Conservation (phyloP, 2,888 invertebrate species). For the Zygaena filipendulae region DNA sequence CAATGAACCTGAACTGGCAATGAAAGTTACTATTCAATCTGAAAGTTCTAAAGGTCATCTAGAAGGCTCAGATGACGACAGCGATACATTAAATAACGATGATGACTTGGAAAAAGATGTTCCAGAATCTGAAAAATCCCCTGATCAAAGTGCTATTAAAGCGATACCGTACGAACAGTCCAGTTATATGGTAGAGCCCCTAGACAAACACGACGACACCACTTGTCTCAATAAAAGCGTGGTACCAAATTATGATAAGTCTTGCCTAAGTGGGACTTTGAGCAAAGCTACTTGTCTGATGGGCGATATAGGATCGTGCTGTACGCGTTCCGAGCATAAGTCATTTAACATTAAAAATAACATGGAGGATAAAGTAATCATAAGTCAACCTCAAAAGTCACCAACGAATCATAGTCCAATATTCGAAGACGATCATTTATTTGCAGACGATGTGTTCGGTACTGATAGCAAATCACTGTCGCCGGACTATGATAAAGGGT, state of each 20-base stretch:
- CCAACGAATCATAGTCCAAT: constrained; percentile 70
- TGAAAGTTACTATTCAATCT: constrained; percentile 75
- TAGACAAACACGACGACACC: constrained; percentile 47
- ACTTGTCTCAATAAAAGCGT: constrained; percentile 46
- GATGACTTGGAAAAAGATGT: constrained; percentile 68
- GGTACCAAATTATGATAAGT: constrained; percentile 55
- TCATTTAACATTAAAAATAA: constrained; percentile 41
- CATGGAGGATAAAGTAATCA: constrained; percentile 65
- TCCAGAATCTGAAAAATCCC: constrained; percentile 46
- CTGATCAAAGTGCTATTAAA: constrained; percentile 37
- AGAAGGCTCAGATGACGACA: constrained; percentile 74
- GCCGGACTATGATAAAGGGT: constrained; percentile 64
- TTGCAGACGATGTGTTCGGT: constrained; percentile 71
- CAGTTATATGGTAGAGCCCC: constrained; percentile 60
- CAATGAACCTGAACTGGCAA: constrained; percentile 81
- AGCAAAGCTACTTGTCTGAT: constrained; percentile 57
- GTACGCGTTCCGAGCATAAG: constrained; percentile 48
- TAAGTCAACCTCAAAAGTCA: constrained; percentile 70
- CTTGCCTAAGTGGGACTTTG: constrained; percentile 56
- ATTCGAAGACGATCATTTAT: constrained; percentile 69
- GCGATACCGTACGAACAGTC: constrained; percentile 60
- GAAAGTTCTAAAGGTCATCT: constrained; percentile 75
- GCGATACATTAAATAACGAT: constrained; percentile 75
- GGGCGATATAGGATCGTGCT: constrained; percentile 55
- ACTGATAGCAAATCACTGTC: constrained; percentile 70